Percentiles rank a stretch among this genome's conserved stretches.
Evolutionary conservation across 2,797 vertebrate species (phyloP).

Genomic region (Anolis apletophallus): DNA sequence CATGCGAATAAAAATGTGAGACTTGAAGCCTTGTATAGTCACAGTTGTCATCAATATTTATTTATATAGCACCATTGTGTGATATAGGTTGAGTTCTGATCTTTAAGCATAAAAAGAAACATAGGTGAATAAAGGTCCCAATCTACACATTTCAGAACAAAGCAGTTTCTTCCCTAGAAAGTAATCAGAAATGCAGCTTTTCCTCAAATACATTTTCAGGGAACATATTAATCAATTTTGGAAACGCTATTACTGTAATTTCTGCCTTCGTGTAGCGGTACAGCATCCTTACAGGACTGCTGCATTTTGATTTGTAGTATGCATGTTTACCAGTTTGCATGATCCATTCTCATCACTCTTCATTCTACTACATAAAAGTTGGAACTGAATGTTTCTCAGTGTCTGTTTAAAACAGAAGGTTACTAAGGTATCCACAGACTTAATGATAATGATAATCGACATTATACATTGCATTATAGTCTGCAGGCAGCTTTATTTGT

Average conservation of each 20-base stretch:
- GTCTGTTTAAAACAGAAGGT: too few relatives aligned
- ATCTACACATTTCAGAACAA: neutral
- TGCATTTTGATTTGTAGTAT: neutral
- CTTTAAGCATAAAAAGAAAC: neutral
- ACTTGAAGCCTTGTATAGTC: neutral
- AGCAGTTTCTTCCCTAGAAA: neutral
- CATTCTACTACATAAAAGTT: neutral
- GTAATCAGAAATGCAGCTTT: neutral
- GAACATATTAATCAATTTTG: neutral
- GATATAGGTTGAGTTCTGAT: neutral
- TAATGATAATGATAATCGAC: neutral
- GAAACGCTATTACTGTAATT: neutral
- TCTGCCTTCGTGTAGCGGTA: neutral
- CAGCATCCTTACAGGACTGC: neutral
- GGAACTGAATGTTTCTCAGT: neutral
- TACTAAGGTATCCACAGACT: neutral
- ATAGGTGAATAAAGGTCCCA: constrained; percentile 8
- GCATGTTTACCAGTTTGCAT: neutral
- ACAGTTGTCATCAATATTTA: too few relatives aligned
- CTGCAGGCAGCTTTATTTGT: neutral
- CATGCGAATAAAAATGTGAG: neutral
- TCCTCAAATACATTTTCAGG: neutral
- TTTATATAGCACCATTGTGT: too few relatives aligned
- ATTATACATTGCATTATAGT: neutral
- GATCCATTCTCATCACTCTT: neutral